Evolutionary conservation across 1,140 invertebrate species (phyloP).

Genomic region (Wasmannia auropunctata): DNA sequence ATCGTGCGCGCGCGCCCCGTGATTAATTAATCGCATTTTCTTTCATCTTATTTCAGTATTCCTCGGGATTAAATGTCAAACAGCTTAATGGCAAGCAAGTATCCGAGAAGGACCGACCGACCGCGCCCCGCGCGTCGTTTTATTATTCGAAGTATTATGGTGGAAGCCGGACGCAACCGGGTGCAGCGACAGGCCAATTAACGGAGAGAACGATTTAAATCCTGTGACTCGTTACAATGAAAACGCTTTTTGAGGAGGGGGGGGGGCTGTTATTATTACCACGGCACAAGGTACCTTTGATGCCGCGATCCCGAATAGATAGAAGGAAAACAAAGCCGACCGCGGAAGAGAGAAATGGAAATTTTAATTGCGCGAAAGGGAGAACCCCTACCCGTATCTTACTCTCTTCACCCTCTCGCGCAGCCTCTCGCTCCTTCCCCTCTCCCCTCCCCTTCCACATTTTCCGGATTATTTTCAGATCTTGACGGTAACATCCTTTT

Average conservation of each 20-base stretch:
- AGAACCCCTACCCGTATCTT: slow-evolving; percentile 25
- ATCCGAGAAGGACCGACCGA: not conserved
- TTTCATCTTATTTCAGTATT: slow-evolving; percentile 47
- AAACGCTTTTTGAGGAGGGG: slow-evolving; percentile 70
- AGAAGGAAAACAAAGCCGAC: slow-evolving; percentile 55
- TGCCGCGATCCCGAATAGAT: slow-evolving; percentile 54
- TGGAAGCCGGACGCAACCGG: not conserved
- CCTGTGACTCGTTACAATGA: slow-evolving; percentile 34
- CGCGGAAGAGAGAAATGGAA: slow-evolving; percentile 58
- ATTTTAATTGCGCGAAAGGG: slow-evolving; percentile 59
- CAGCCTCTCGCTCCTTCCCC: not conserved
- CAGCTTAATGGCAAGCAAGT: slow-evolving; percentile 14
- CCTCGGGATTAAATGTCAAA: slow-evolving; percentile 52
- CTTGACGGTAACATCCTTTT: slow-evolving; percentile 58
- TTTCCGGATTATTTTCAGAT: slow-evolving; percentile 58
- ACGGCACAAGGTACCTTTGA: slow-evolving; percentile 54
- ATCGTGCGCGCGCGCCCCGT: not conserved
- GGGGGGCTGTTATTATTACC: slow-evolving; percentile 57
- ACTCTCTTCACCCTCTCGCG: not conserved
- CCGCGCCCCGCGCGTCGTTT: slow-evolving; percentile 44
- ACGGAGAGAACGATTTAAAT: slow-evolving; percentile 66
- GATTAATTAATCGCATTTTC: slow-evolving; percentile 44
- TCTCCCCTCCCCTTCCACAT: too few relatives aligned
- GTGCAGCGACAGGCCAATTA: slow-evolving; percentile 57
- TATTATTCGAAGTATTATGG: slow-evolving; percentile 47